Conservation (phyloP, 2,797 vertebrate genomes). For the Pipistrellus pipistrellus region DNA sequence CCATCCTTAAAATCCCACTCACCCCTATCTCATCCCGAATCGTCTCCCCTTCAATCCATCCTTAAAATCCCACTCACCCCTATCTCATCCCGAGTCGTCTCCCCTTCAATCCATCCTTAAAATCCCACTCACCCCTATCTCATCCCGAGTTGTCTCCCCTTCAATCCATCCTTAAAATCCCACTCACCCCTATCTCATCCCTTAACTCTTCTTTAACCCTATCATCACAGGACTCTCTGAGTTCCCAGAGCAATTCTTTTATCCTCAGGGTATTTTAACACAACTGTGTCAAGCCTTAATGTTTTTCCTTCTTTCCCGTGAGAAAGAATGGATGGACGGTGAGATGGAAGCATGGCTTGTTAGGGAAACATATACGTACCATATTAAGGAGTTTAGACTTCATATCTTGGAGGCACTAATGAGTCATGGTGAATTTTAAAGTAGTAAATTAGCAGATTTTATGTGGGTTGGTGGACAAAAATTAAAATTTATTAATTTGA, state of each 20-base stretch:
- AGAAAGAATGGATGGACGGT: background rate
- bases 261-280: background rate
- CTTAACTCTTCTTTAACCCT: background rate
- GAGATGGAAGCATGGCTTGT: background rate
- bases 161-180: background rate
- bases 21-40: no score
- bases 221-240: background rate
- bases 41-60: no score
- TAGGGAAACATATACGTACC: background rate
- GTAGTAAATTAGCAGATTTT: background rate
- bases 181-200: no score
- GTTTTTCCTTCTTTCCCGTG: background rate
- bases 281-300: background rate
- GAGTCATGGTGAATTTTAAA: background rate
- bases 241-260: background rate
- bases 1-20: background rate
- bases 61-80: background rate
- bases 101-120: background rate
- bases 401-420: background rate
- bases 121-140: background rate
- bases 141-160: background rate
- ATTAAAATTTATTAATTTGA: conserved; percentile 23
- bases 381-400: background rate
- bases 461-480: background rate
- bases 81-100: no score